Evolutionary conservation across 2,113 vertebrate genomes (phyloP).

Genomic region (Catharus fuscescens): DNA sequence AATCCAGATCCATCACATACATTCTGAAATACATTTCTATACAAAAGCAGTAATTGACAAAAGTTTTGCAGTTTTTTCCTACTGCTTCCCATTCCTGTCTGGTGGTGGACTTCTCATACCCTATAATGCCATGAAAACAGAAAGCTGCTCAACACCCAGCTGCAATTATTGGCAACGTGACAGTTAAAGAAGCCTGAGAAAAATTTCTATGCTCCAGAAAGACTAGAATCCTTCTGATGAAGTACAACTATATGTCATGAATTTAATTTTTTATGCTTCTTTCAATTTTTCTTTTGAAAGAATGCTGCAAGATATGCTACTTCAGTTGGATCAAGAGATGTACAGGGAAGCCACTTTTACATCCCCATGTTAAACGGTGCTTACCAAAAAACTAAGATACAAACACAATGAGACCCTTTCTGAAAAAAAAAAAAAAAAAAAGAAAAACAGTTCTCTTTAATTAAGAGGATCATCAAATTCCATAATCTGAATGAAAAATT

Average conservation of each 20-base stretch:
- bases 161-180: background rate
- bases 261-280: background rate
- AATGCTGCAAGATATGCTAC: background rate
- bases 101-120: background rate
- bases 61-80: background rate
- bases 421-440: background rate
- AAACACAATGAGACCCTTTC: background rate
- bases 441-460: background rate
- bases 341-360: background rate
- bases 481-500: background rate
- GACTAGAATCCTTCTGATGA: background rate
- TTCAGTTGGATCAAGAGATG: background rate
- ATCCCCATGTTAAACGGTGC: background rate
- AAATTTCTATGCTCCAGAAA: background rate
- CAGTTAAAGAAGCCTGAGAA: background rate
- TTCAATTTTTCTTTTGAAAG: background rate
- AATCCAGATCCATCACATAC: background rate
- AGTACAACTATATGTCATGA: background rate
- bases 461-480: background rate
- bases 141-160: background rate
- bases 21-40: background rate
- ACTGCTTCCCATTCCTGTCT: background rate
- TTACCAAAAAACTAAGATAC: background rate
- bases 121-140: background rate
- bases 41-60: background rate